A percentile compares a stretch with the other conserved stretches of the same genome.
These are phyloP conservation scores for Eudasyphora cyanicolor DNA, from an alignment of 2,888 invertebrate species.

Conservation along the genomic window DNA sequence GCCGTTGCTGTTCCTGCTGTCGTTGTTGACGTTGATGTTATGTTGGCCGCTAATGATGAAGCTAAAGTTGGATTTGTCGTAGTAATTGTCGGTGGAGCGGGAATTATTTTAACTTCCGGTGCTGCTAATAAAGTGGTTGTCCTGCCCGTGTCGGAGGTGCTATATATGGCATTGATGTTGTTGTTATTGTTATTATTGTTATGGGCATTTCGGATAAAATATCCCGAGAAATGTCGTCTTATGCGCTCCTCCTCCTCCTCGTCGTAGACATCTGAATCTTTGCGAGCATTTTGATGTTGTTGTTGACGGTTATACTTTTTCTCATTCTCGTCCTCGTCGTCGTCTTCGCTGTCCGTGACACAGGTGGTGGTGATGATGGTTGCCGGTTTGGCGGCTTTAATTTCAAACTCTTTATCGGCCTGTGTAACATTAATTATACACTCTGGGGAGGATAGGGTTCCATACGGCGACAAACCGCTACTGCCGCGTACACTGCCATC, in stretches of 20 bases:
- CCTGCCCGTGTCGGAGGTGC: conserved; percentile 40
- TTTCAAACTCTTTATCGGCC: conserved; percentile 67
- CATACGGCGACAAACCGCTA: conserved; percentile 43
- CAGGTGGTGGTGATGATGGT: conserved; percentile 59
- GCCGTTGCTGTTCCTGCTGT: conserved; percentile 52
- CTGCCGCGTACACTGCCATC: conserved; percentile 67
- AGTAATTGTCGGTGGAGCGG: neutral
- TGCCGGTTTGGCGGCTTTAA: conserved; percentile 46
- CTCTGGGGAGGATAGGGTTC: conserved; percentile 69
- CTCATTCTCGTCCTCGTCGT: conserved; percentile 30
- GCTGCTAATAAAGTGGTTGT: conserved; percentile 10
- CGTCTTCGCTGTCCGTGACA: conserved; percentile 52
- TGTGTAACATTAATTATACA: conserved; percentile 76
- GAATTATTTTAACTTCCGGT: no score
- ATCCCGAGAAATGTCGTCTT: conserved; percentile 13
- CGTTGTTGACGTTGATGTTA: conserved; percentile 68
- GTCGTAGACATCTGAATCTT: no score
- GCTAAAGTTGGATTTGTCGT: neutral
- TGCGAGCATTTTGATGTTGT: neutral
- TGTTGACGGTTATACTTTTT: conserved; percentile 10
- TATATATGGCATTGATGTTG: conserved; percentile 26
- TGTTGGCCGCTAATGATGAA: conserved; percentile 49
- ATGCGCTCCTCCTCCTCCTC: neutral
- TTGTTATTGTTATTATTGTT: conserved; percentile 45
- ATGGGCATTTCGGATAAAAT: conserved; percentile 44